Percentiles rank a stretch among this genome's conserved stretches.
phyloP scores from a whole-genome alignment of 2,797 vertebrate species.

The Artibeus lituratus region DNA sequence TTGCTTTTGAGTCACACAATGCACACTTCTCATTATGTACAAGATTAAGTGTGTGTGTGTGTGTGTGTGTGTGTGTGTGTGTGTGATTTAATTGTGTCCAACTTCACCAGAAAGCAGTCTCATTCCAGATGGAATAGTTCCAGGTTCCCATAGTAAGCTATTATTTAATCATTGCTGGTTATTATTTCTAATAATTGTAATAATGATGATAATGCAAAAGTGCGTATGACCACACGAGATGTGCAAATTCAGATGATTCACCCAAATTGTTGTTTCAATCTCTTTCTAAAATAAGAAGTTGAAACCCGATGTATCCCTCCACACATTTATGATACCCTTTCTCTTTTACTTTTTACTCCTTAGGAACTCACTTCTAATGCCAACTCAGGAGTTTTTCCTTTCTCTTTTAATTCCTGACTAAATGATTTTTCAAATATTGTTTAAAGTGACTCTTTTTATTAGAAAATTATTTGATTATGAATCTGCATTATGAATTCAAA shows the following conservation, averaged over 20 bases:
- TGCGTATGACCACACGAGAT: neutral
- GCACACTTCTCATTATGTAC: neutral
- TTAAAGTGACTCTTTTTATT: neutral
- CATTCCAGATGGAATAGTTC: neutral
- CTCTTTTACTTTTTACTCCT: neutral
- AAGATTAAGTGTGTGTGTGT: neutral
- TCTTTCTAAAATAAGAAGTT: neutral
- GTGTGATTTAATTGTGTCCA: neutral
- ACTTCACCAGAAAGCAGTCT: neutral
- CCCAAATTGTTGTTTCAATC: neutral
- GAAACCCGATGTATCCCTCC: neutral
- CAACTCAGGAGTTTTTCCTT: neutral
- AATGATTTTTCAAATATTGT: neutral
- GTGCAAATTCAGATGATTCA: neutral
- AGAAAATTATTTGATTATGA: neutral
- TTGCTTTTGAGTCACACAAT: neutral
- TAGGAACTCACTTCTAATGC: neutral
- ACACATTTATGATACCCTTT: neutral
- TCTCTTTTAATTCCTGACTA: neutral
- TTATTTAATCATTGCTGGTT: neutral
- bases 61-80: neutral
- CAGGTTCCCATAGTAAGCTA: neutral
- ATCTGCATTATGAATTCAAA: neutral
- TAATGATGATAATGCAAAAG: neutral
- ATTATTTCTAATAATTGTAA: slow-evolving; percentile 25